phyloP scores from a whole-genome alignment of 2,888 invertebrate species.

The Plebejus argus region DNA sequence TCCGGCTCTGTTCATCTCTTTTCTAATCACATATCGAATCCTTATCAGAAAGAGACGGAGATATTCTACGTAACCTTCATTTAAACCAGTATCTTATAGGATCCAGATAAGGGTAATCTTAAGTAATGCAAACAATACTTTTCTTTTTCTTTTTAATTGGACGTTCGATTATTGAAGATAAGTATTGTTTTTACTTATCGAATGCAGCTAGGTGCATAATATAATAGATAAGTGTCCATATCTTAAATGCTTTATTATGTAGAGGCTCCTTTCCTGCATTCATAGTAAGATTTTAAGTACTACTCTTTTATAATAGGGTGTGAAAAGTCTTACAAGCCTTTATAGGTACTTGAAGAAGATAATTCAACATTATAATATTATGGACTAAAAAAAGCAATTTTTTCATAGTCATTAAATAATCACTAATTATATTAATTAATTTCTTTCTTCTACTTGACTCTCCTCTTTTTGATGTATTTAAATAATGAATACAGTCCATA shows the following conservation, averaged over 20 bases:
- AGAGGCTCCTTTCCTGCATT: not conserved
- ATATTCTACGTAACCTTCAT: not conserved
- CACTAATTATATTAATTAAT: not conserved
- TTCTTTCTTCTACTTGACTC: not conserved
- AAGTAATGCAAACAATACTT: constrained; percentile 12
- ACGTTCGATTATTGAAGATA: not conserved
- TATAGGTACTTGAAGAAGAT: not conserved
- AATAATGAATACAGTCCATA: not conserved
- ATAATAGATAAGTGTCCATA: not conserved
- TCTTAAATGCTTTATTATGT: not conserved
- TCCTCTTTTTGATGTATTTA: not conserved
- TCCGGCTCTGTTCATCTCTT: constrained; percentile 25
- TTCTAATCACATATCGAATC: not conserved
- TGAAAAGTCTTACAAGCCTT: not conserved
- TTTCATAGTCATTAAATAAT: not conserved
- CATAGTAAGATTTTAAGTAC: not conserved
- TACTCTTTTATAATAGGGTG: not conserved
- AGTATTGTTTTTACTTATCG: constrained; percentile 14
- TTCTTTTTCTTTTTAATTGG: constrained; percentile 12
- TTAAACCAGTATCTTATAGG: constrained; percentile 14
- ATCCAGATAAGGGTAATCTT: constrained; percentile 18
- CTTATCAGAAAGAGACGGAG: constrained; percentile 30
- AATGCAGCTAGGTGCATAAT: not conserved
- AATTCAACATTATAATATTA: not conserved
- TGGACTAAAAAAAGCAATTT: not conserved